Base-by-base conservation (phyloP, 2,797 vertebrate genomes). In the Phoebastria nigripes region DNA sequence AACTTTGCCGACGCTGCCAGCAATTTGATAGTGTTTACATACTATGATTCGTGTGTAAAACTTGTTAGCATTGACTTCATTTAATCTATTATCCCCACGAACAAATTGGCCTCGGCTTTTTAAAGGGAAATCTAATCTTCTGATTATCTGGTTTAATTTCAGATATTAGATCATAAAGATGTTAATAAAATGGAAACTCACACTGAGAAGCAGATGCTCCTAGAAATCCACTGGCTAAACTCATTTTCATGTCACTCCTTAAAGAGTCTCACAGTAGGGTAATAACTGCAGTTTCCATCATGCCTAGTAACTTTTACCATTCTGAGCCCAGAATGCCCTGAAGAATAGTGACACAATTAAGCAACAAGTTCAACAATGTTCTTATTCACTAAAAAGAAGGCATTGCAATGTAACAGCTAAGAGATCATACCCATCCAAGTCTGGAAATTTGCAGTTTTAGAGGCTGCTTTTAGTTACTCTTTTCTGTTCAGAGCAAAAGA, bases 51-150 rank as follows among this genome's bases (percentile, higher is more conserved):
- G 1, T 42, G 39, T 82, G 80, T 42, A 61, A 89, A 92, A 85
- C 49, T 49, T 51, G 25, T 63, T 67, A 89, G 70, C 1, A 1
- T 93, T 91, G 66, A 56, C 56, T 94, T 93, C 58, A 66, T 88
- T 89, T 55, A 33, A 77, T 92, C 80, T 67, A 16, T 79, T 92
- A 94, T 51, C 66, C 56, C 87, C 88, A 61, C 56, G 91, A 94
- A 95, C 24, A 66, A 90, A 82, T 20, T 39, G 42, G 61, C 62
- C 26, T 49, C 33, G 12, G 25, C 14, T 94, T 95, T 94, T 93
- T 73, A 82, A 89, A 94, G 89, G 66, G 52, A 97, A 93, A 76
- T 76, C 72, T 74, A 62, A 91, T 61, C 54, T 78, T 70, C 72
- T 87, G 58, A 29, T 86, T 86, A 78, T 58, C 49, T 90, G 31